Evolutionary conservation across 37 sponge, comb jelly and placozoan genomes (phyloP), one percentile per base, ranked within the genome.

Genomic region (Lycopodina hypogea): DNA sequence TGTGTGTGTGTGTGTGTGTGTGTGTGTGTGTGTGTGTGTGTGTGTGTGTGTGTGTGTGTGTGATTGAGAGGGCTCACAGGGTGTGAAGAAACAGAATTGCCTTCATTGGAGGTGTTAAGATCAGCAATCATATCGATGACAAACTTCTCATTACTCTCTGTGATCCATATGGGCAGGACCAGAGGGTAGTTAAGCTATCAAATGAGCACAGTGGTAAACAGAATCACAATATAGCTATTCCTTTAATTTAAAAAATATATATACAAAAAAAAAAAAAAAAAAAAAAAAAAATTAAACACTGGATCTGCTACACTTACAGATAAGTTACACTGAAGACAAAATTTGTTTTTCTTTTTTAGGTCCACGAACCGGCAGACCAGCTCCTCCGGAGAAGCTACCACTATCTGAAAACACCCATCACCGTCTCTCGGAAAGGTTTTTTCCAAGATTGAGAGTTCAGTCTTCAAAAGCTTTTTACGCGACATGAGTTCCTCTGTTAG

Each of bases 371-470:
- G 77, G 56, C 91, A 90, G 24, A 83, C 83, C 9, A 93, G 75
- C 51, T 93, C 94, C 83, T 93, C 94, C 8, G 68, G 51, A 37
- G 73, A 75, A 0, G 88, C 88, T 24, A 76, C 24, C 35, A 72
- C 42, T 39, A 87, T 72, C 74, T 87, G 90, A 41, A 93, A 86
- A 11, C 79, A 68, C 14, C 71, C 71, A 48, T 84, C 71, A 18
- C 42, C 11, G 42, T 79, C 68, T 34, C 75, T 72, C 17, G 94
- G 94, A 42, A 93, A 93, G 51, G 62, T 75, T 33, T 76, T 83
- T 71, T 93, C 94, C 64, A 93, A 74, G 35, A 93, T 80, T 19
- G 80, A 69, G n/a, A 93, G 83, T 64, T 93, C 94, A 40, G 56
- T 73, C 30, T 30, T 73, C 56, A 73, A 56, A 6, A 29, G 19